Evolutionary conservation across 2,113 vertebrate species (phyloP).

Genomic region (Seriola rivoliana): DNA sequence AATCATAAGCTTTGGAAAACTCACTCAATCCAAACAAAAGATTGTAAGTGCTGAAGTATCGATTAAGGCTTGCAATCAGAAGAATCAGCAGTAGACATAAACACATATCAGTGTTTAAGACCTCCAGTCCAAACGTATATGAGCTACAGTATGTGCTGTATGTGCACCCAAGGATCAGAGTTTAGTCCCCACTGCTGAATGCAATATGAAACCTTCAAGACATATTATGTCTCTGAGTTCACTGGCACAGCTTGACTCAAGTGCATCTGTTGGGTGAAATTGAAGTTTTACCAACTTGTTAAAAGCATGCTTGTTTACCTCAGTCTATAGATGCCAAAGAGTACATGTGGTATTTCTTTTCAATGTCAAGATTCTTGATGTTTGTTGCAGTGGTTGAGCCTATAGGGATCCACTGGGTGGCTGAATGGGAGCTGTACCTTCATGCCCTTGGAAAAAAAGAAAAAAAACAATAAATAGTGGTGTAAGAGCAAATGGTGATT

Average conservation of each 20-base stretch:
- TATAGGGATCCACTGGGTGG: conserved; percentile 6
- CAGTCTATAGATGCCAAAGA: conserved; percentile 11
- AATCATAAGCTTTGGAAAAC: conserved; percentile 12
- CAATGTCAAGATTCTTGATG: conserved; percentile 25
- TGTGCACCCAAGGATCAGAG: background rate
- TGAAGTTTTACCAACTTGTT: background rate
- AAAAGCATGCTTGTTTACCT: conserved; percentile 21
- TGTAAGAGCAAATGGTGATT: conserved; percentile 12
- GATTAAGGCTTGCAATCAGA: background rate
- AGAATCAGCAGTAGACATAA: background rate
- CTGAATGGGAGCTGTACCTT: background rate
- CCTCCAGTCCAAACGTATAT: background rate
- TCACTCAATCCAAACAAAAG: background rate
- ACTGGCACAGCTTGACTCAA: background rate
- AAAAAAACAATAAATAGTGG: conserved; percentile 11
- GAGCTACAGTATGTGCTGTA: background rate
- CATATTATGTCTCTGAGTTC: background rate
- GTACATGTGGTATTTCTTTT: background rate
- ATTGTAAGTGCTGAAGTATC: conserved; percentile 16
- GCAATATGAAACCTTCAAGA: background rate
- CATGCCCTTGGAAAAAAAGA: conserved; percentile 5
- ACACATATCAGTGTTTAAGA: background rate
- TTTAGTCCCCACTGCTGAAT: background rate
- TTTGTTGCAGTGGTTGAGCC: conserved; percentile 9
- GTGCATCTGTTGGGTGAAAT: conserved; percentile 25